Evolutionary conservation across 1,140 invertebrate genomes (phyloP).

Genomic region (Drosophila lini): DNA sequence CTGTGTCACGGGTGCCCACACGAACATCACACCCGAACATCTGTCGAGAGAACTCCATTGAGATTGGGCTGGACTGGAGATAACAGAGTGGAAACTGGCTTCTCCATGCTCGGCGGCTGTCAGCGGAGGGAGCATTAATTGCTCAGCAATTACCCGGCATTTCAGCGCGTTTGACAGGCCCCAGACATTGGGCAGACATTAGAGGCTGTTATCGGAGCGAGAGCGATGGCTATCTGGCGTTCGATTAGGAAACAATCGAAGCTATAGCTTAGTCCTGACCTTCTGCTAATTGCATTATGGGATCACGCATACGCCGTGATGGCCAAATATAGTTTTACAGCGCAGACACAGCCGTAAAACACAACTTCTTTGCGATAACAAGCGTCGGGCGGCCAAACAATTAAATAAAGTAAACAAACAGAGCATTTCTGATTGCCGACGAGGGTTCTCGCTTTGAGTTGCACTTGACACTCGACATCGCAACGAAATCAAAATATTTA

Average conservation of each 20-base stretch:
- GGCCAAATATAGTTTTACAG: constrained; percentile 11
- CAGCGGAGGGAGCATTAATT: constrained; percentile 25
- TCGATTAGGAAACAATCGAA: constrained; percentile 21
- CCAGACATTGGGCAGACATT: constrained; percentile 20
- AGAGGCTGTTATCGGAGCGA: constrained; percentile 16
- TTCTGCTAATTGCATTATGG: constrained; percentile 30
- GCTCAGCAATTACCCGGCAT: constrained; percentile 35
- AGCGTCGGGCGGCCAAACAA: constrained; percentile 18
- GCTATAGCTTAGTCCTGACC: constrained; percentile 17
- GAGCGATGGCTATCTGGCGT: neutral
- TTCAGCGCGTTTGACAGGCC: constrained; percentile 19
- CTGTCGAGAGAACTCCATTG: constrained; percentile 8
- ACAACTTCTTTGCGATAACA: constrained; percentile 21
- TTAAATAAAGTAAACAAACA: constrained; percentile 37
- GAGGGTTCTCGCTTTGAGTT: constrained; percentile 21
- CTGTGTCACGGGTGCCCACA: constrained; percentile 10
- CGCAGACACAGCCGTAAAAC: constrained; percentile 31
- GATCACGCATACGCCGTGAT: constrained; percentile 44
- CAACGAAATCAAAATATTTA: constrained; percentile 70
- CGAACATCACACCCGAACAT: constrained; percentile 18
- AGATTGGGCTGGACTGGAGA: constrained; percentile 1
- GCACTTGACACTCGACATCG: constrained; percentile 43
- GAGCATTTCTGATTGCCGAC: constrained; percentile 17
- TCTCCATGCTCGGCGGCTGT: neutral
- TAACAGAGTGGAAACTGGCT: constrained; percentile 4